A percentile compares a stretch with the other conserved stretches of the same genome.
Evolutionary conservation across 2,113 vertebrate species (phyloP).

Genomic region (Pampusana beccarii): DNA sequence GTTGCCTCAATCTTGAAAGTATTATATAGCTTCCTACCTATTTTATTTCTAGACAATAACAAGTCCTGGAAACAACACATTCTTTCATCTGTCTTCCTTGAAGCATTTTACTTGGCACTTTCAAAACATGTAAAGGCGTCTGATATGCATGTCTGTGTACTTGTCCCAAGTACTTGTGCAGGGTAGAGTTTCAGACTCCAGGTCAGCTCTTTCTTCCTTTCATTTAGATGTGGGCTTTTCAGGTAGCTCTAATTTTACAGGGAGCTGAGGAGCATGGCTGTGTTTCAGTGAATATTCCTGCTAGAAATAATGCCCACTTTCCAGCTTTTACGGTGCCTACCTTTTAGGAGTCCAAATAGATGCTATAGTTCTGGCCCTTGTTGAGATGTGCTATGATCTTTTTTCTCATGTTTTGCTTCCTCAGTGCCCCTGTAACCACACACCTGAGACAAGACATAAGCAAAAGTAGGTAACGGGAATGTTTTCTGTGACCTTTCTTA

Average conservation of each 20-base stretch:
- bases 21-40: background rate
- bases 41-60: background rate
- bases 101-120: background rate
- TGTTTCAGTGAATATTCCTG: background rate
- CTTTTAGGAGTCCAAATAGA: background rate
- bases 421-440: background rate
- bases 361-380: background rate
- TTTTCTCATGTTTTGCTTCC: background rate
- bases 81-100: background rate
- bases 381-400: background rate
- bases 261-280: background rate
- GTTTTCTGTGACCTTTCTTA: background rate
- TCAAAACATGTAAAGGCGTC: background rate
- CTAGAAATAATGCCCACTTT: background rate
- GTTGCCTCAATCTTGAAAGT: background rate
- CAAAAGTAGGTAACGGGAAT: background rate
- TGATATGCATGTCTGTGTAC: background rate
- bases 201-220: background rate
- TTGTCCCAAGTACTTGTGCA: background rate
- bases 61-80: background rate
- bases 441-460: background rate
- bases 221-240: background rate
- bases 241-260: background rate
- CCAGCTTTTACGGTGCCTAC: background rate
- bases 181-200: background rate